Base-by-base conservation (phyloP, 2,888 invertebrate species). In the Pecten maximus region DNA sequence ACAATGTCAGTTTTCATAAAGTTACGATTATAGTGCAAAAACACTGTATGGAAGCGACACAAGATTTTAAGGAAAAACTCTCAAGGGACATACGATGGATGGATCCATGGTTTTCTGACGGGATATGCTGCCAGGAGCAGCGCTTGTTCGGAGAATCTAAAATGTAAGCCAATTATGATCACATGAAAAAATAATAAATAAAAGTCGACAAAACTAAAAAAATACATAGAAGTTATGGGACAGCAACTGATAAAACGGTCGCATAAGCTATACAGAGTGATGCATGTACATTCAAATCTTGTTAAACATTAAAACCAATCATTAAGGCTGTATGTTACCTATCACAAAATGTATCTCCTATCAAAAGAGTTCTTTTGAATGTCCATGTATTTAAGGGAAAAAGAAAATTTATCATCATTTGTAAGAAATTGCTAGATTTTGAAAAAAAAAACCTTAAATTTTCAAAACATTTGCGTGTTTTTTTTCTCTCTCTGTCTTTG, bases 61-160 rank as follows among this genome's bases (percentile, higher is more conserved):
- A 86, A 74, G 44, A 89, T 44, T 44, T n/a, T 88, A 16, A 86
- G 89, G 35, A 23, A 16, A 35, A 74, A 35, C 12, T 35, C 74
- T 35, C 74, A 23, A 74, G 74, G 74, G 74, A 74, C 74, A 74
- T 74, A 74, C 74, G 86, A 86, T 86, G 86, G 87, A 87, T 3
- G 90, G 90, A 40, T 91, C 91, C 91, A 91, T 91, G 15, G 91
- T 91, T 91, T 89, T 91, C 89, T 91, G 91, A n/a, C 91, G 89
- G 35, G 40, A 40, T n/a, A 91, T 35, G 44, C 54, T 88, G n/a
- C 48, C 89, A 19, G 91, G 91, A 23, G 40, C 74, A 74, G 60
- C 74, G 35, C 74, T 15, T 74, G 74, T 28, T 23, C 74, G 74
- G 23, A 74, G 74, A 23, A 74, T 74, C 74, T 74, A 74, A 74